A percentile compares a stretch with the other conserved stretches of the same genome.
These are phyloP conservation scores for Acrocephalus kingi DNA, from an alignment of 2,113 vertebrate species.

Conservation along the genomic window DNA sequence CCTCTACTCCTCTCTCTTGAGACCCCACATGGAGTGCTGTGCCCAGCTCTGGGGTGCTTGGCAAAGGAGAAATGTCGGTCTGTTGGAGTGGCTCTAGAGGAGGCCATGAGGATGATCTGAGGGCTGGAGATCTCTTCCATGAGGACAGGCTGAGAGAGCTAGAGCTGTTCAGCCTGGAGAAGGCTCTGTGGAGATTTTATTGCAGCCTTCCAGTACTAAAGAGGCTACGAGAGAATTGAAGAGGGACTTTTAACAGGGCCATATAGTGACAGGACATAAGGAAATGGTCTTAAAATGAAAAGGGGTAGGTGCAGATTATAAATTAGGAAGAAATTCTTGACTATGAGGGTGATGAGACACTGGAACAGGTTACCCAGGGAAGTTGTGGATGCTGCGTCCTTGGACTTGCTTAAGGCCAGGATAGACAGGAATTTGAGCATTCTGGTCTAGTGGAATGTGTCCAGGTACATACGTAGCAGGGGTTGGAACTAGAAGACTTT, in stretches of 20 bases:
- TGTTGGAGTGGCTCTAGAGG: not conserved
- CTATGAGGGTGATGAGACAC: not conserved
- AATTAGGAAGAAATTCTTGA: not conserved
- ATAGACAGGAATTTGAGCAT: not conserved
- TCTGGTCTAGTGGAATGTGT: not conserved
- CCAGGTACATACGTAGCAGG: accelerated
- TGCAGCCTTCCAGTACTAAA: not conserved
- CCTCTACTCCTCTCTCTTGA: not conserved
- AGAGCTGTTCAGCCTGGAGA: not conserved
- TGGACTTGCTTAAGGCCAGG: not conserved
- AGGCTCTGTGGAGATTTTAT: not conserved
- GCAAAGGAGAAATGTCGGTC: accelerated
- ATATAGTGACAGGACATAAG: too few relatives aligned
- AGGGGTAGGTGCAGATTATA: not conserved
- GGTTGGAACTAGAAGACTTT: not conserved
- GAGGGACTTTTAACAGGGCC: not conserved
- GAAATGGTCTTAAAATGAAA: not conserved
- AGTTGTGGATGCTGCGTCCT: not conserved
- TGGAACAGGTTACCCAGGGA: not conserved
- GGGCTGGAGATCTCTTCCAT: not conserved
- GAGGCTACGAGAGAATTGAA: not conserved
- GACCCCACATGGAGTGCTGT: not conserved
- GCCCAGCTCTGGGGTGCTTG: not conserved
- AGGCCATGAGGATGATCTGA: not conserved
- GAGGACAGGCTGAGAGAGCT: not conserved